Percentiles rank a stretch among this genome's conserved stretches.
Conservation (phyloP, 2,797 vertebrate species). For the Odontamblyopus lacepedii region DNA sequence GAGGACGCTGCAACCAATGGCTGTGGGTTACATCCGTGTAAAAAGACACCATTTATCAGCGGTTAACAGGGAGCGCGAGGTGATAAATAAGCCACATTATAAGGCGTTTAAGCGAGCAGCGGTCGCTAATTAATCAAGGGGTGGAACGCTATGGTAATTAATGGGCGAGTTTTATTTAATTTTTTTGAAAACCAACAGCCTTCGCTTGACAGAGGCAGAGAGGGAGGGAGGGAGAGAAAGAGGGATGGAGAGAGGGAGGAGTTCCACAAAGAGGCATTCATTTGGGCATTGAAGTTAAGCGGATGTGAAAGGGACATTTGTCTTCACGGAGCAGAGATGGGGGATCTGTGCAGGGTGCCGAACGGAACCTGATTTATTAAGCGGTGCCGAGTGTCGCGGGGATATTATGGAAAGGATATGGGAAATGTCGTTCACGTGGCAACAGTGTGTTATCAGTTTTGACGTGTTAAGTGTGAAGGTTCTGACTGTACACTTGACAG, state of each 20-base stretch:
- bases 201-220: conserved; percentile 79
- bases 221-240: conserved; percentile 36
- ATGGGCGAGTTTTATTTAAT: conserved; percentile 37
- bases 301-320: conserved; percentile 33
- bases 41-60: conserved; percentile 54
- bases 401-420: conserved; percentile 19
- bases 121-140: conserved; percentile 53
- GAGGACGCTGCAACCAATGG: conserved; percentile 77
- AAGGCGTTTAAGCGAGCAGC: conserved; percentile 48
- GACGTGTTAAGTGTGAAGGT: conserved; percentile 21
- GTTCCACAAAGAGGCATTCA: conserved; percentile 85
- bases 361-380: conserved; percentile 24
- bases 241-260: conserved; percentile 66
- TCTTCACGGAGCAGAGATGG: conserved; percentile 31
- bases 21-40: conserved; percentile 66
- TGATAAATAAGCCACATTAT: conserved; percentile 59
- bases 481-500: conserved; percentile 1
- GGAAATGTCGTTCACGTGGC: conserved; percentile 14
- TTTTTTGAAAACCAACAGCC: conserved; percentile 80
- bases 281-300: conserved; percentile 26
- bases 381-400: not conserved
- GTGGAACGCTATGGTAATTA: conserved; percentile 41
- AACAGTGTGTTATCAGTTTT: conserved; percentile 8
- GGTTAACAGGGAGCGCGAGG: conserved; percentile 37
- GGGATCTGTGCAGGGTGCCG: conserved; percentile 25